These are phyloP conservation scores for Periophthalmus modestus DNA, from an alignment of 2,113 vertebrate genomes.

Conservation along the genomic window DNA sequence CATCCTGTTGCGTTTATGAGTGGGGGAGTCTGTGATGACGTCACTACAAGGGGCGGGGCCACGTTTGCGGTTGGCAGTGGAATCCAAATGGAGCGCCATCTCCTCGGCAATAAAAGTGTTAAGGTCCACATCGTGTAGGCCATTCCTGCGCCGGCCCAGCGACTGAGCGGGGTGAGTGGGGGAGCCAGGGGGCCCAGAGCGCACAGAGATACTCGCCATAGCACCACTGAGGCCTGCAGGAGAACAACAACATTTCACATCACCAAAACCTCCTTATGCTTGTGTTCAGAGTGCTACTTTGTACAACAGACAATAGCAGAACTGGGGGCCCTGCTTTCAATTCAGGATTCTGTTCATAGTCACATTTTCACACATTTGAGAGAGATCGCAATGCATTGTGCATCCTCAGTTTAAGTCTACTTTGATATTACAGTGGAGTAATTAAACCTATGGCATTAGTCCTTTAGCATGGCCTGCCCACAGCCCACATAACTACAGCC, in stretches of 20 bases:
- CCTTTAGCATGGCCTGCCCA: too few species aligned
- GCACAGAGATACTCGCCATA: conserved; percentile 99
- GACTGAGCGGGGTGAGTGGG: conserved; percentile 90
- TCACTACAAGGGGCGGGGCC: conserved; percentile 96
- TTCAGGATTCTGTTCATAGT: too few species aligned
- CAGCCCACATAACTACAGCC: too few species aligned
- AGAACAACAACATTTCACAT: background rate
- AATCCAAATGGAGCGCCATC: conserved; percentile 99
- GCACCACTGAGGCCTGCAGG: conserved; percentile 92
- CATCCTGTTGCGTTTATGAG: conserved; percentile 99
- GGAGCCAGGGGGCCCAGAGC: conserved; percentile 95
- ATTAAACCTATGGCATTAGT: too few species aligned
- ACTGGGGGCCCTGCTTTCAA: too few species aligned
- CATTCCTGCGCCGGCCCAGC: conserved; percentile 93
- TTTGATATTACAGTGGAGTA: too few species aligned
- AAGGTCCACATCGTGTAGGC: conserved; percentile 98
- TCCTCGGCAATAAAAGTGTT: conserved; percentile 99
- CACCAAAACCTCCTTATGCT: background rate
- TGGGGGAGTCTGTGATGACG: conserved; percentile 99
- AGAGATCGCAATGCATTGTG: too few species aligned
- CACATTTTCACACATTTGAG: too few species aligned
- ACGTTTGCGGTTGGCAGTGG: conserved; percentile 95
- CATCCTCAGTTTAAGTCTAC: too few species aligned
- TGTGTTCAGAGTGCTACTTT: background rate
- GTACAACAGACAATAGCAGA: background rate